Percentiles rank a stretch among this genome's conserved stretches.
Conservation (phyloP, 2,888 invertebrate species). For the Crocallis elinguaria region DNA sequence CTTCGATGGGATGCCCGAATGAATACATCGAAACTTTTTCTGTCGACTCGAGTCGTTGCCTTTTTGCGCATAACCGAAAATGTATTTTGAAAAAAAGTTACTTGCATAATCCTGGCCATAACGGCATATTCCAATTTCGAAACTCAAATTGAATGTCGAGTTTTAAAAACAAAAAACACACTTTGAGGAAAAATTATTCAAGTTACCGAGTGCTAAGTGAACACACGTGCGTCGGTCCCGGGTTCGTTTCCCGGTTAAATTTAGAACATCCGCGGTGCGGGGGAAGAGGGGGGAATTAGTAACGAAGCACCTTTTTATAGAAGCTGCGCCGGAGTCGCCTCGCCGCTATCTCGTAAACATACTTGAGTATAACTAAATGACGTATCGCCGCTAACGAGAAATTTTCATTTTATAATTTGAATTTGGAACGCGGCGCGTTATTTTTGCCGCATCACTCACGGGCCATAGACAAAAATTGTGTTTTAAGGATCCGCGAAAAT, state of each 20-base stretch:
- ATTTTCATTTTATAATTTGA: conserved; percentile 37
- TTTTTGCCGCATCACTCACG: conserved; percentile 36
- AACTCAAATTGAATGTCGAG: conserved; percentile 35
- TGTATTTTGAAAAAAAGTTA: conserved; percentile 29
- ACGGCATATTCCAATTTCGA: conserved; percentile 31
- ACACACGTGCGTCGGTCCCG: conserved; percentile 70
- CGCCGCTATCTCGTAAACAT: conserved; percentile 46
- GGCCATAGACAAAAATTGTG: conserved; percentile 56
- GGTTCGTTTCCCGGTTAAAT: conserved; percentile 78
- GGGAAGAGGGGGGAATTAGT: conserved; percentile 58
- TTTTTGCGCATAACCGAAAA: conserved; percentile 51
- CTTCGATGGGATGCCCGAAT: conserved; percentile 76
- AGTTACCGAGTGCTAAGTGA: conserved; percentile 75
- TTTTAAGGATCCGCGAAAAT: conserved; percentile 76
- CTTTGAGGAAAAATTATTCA: conserved; percentile 62
- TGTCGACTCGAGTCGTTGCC: conserved; percentile 49
- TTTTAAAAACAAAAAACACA: conserved; percentile 29
- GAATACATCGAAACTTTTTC: conserved; percentile 73
- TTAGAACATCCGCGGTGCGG: conserved; percentile 60
- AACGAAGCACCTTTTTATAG: conserved; percentile 82
- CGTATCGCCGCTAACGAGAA: conserved; percentile 33
- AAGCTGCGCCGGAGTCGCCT: conserved; percentile 62
- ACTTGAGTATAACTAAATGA: conserved; percentile 42
- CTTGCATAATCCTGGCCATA: conserved; percentile 36
- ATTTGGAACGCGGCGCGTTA: conserved; percentile 38